Evolutionary conservation across 2,888 invertebrate genomes (phyloP), one percentile per base, ranked within the genome.

Genomic region (Morinoia aosen): DNA sequence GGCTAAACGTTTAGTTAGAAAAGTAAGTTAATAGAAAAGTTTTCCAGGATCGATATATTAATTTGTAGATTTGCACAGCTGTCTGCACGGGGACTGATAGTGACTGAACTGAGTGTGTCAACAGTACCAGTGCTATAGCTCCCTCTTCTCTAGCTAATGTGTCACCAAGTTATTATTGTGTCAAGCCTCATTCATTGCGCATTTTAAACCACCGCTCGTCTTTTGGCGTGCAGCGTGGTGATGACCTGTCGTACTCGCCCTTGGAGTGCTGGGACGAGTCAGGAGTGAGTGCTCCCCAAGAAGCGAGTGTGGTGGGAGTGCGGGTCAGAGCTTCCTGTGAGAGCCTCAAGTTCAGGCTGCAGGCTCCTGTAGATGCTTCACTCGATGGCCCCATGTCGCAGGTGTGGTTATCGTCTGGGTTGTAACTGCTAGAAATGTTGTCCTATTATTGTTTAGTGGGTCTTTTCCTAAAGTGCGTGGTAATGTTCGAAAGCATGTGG

Each of bases 271-370:
- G 95, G 88, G 96, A 96, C 95, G 96, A 96, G 88, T 95, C 95
- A 90, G 91, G 96, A 39, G 95, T 96, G 3, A 97, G 97, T 88
- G 97, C 97, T 25, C 97, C 97, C 97, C 98, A 98, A 97, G 99
- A 99, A 97, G 98, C 57, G 8, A 57, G 93, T 5, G 98, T 96
- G 97, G 99, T 99, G 97, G 99, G 99, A 97, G 98, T 98, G 97
- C 98, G 99, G 97, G 98, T 99, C 97, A 98, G 99, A 97, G 97
- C 99, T 95, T 98, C 98, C 97, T 99, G 99, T 97, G 98, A 99
- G 97, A 98, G 98, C 97, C 98, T 99, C 97, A 98, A 98, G 97
- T 98, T 99, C 97, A 98, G 98, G 96, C 98, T 99, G 97, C 99
- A 99, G 98, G 98, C 98, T 96, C 98, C 98, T 7, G 98, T 98